Evolutionary conservation across 2,797 vertebrate species (phyloP), one percentile per base, ranked within the genome.

Genomic region (Remorina albescens): DNA sequence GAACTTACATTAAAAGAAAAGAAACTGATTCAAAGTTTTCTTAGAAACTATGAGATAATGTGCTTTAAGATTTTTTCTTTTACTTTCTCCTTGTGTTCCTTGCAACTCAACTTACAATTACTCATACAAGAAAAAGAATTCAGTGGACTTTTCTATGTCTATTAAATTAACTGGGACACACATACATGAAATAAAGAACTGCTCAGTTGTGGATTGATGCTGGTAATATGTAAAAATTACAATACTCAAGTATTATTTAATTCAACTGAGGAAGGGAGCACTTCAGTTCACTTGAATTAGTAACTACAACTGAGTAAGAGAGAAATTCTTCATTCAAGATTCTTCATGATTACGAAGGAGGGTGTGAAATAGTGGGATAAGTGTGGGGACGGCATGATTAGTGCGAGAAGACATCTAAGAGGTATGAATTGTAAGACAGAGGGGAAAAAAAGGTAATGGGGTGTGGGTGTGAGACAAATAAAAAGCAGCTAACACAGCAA

Each of bases 401-500:
- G 56, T 49, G 51, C 23, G n/a, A 82, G 30, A 71, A 59, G 26
- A 74, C 30, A 76, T 34, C 37, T 51, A 47, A 71, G 67, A 76
- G 60, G 1, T n/a, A 54, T 62, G 36, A 50, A 67, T 71, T 32
- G 79, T 34, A 51, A 63, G 60, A 71, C 25, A 58, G 5, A 56
- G 25, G 21, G 30, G 30, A 37, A 49, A 39, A 54, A 34, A 64
- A 30, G 30, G 30, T 3, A 55, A 49, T 19, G 5, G 12, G 21
- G 5, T 55, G 44, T 36, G 30, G 39, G 44, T 39, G 41, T 2
- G 21, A 62, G 61, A 78, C 67, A 65, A 83, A 55, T 78, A 58
- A 85, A 80, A 88, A 87, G 58, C 61, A 83, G 88, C 90, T 61
- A 86, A 88, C 78, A 65, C 88, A 91, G 90, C 92, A 93, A 76